These are phyloP conservation scores for Schizaphis graminum DNA, from an alignment of 2,888 invertebrate species.

Conservation along the genomic window DNA sequence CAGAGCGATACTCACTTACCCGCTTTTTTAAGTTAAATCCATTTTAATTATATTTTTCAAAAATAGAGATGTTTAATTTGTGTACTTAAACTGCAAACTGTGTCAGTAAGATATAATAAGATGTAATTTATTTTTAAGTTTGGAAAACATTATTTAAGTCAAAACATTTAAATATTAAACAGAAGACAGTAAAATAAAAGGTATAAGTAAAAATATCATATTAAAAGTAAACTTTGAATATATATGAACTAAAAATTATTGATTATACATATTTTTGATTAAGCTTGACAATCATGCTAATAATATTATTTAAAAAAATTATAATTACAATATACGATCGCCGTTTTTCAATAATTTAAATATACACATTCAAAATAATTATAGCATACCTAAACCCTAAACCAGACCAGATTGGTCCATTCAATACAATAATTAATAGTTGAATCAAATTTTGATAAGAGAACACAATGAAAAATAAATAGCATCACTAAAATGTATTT, in stretches of 20 bases:
- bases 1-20: too few species aligned
- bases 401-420: too few species aligned
- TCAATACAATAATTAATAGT: too few species aligned
- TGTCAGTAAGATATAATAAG: background rate
- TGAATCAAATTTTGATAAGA: too few species aligned
- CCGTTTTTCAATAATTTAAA: background rate
- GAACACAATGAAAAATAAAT: too few species aligned
- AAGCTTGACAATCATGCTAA: constrained; percentile 22
- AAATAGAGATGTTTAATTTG: background rate
- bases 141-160: background rate
- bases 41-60: background rate
- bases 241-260: background rate
- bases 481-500: too few species aligned
- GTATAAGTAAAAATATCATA: background rate
- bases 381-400: background rate
- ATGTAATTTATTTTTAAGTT: background rate
- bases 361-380: background rate
- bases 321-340: background rate
- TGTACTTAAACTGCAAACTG: background rate
- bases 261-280: background rate
- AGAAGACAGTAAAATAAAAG: background rate
- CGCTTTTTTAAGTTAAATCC: too few species aligned
- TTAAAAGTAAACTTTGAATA: background rate
- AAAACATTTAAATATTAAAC: background rate
- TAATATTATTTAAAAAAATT: background rate